Evolutionary conservation across 2,113 vertebrate species (phyloP).

Genomic region (Pungitius pungitius): DNA sequence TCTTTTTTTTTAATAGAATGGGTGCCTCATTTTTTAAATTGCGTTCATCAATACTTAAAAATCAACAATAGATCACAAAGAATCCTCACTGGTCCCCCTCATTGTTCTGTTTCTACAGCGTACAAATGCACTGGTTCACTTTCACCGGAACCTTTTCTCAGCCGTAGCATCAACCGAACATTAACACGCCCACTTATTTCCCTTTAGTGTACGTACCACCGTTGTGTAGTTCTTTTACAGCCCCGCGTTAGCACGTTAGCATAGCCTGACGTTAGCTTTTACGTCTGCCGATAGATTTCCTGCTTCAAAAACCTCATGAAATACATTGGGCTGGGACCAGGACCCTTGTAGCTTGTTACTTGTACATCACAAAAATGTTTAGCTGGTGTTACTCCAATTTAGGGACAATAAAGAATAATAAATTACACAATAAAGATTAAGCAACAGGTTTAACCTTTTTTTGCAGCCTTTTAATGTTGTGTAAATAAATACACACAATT

Average conservation of each 20-base stretch:
- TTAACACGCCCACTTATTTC: not conserved
- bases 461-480: not conserved
- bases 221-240: not conserved
- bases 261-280: not conserved
- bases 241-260: no score
- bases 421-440: no score
- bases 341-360: no score
- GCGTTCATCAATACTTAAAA: not conserved
- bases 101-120: no score
- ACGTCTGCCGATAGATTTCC: not conserved
- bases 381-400: no score
- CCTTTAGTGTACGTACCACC: not conserved
- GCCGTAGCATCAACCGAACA: not conserved
- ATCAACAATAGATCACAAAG: no score
- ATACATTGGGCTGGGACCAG: no score
- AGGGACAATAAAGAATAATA: no score
- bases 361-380: no score
- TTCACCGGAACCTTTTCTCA: not conserved
- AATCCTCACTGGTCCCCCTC: no score
- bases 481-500: no score
- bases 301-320: not conserved
- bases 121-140: not conserved
- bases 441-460: not conserved
- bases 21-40: not conserved
- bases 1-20: no score